Evolutionary conservation across 2,113 vertebrate genomes (phyloP), one percentile per base, ranked within the genome.

Genomic region (Labeo rohita): DNA sequence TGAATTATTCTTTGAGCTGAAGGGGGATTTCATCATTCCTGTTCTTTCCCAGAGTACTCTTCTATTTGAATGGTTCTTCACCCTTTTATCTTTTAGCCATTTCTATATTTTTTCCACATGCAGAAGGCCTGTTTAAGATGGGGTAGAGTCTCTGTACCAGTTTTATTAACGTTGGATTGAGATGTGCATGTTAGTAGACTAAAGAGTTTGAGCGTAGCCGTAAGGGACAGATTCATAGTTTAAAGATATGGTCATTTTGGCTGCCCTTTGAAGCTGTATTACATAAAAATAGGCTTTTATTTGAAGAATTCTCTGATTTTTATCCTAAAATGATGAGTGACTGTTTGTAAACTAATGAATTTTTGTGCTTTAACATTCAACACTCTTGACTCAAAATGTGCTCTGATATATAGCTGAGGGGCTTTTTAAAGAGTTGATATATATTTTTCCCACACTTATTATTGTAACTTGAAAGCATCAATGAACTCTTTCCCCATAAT

Each of bases 11-110:
- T 79, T 59, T 59, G 11, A 43, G 34, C 56, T 63, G 7, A 21
- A 59, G 11, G 13, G 13, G 12, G 56, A 47, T 63, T 23, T 63
- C 21, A 63, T 45, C 13, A 45, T 63, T 5, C 77, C 11, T 12
- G 8, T 80, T n/a, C 18, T 80, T 63, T 45, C 45, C n/a, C n/a
- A 49, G 72, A 49, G 45, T 28, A 75, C 45, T n/a, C 73, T 75
- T 75, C 12, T 45, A 56, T 43, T 80, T 43, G 36, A 61, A 63
- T 63, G 36, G 56, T 12, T n/a, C 18, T 79, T 59, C 18, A 0
- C 28, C 1, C 39, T 80, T 80, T 45, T 43, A 8, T 61, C 54
- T 45, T 61, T 74, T 12, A 65, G 63, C 12, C 1, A 9, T 66
- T 11, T 75, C 6, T 12, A 11, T 34, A 4, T 36, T 43, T 78